These are phyloP conservation scores for Microplitis mediator DNA, from an alignment of 1,140 invertebrate genomes.

Conservation along the genomic window DNA sequence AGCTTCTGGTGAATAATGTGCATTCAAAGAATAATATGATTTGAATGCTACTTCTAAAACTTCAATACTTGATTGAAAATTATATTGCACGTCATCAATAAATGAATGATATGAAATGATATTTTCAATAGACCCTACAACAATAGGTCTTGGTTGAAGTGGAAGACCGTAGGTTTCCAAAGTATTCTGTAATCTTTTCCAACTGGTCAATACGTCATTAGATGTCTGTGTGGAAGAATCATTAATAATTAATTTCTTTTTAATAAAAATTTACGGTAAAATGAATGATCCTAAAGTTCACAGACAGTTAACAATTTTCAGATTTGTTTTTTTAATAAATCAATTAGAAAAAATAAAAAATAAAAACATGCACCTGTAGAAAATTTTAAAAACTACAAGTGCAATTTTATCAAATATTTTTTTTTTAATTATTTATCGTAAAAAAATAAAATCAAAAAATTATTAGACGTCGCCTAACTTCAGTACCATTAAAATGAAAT, in stretches of 20 bases:
- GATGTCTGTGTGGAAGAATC: background rate
- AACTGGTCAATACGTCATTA: background rate
- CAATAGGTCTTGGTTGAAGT: background rate
- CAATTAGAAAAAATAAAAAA: too few species aligned
- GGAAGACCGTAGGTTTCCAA: background rate
- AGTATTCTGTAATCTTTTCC: background rate
- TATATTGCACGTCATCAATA: conserved; percentile 1
- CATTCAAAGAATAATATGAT: background rate
- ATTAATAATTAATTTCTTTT: too few species aligned
- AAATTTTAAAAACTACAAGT: too few species aligned
- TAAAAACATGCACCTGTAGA: too few species aligned
- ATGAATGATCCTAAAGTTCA: too few species aligned
- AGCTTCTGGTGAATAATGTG: background rate
- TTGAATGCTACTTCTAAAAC: conserved; percentile 5
- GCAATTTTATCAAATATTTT: too few species aligned
- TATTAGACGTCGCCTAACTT: background rate
- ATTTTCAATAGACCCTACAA: background rate
- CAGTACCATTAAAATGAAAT: background rate
- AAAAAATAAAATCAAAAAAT: too few species aligned
- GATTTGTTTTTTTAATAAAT: too few species aligned
- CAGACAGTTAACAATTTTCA: too few species aligned
- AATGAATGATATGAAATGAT: conserved; percentile 13
- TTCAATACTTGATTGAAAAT: background rate
- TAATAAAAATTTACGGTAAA: too few species aligned
- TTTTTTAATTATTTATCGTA: too few species aligned